Base-by-base conservation (phyloP, 2,888 invertebrate genomes). In the Cyaniris semiargus region DNA sequence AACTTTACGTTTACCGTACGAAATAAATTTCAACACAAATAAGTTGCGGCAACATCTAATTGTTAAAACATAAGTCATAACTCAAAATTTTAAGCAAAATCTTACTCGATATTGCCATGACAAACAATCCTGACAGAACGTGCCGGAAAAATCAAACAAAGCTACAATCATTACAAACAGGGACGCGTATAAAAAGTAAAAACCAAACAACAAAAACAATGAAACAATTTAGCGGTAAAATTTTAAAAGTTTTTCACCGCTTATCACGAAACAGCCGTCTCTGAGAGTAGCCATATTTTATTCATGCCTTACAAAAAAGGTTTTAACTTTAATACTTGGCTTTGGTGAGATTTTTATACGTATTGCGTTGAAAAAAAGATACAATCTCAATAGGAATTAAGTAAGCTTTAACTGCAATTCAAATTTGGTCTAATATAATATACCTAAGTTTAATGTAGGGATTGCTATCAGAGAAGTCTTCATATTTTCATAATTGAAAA, bases 161-260 rank as follows among this genome's bases (percentile, higher is more conserved):
- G 15, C 66, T 6, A 15, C 60, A 60, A 60, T 23, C 13, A 66
- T 31, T 27, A 31, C 15, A 4, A 60, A 60, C 23, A 60, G 4
- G 23, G 23, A 27, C 15, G 6, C 27, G 18, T 66, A 27, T 18
- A 27, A 18, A 53, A 53, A 53, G 53, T 31, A 27, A 66, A 66
- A 66, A 66, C 27, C 66, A 66, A 66, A 66, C 66, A 66, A 66
- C 66, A 66, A 66, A 66, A 66, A 66, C 66, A 66, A 66, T 66
- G 27, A 31, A 66, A 66, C 66, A 66, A 66, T 66, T 66, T 31
- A 60, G 66, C 66, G 27, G 27, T 38, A 38, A 71, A 38, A 71
- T 71, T 71, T 71, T 21, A 71, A 71, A 70, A 71, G n/a, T 21
- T 71, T 71, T 71, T 71, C n/a, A 38, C 71, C 38, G 38, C 71